phyloP scores from a whole-genome alignment of 2,888 invertebrate genomes.

The Cybosia mesomella region DNA sequence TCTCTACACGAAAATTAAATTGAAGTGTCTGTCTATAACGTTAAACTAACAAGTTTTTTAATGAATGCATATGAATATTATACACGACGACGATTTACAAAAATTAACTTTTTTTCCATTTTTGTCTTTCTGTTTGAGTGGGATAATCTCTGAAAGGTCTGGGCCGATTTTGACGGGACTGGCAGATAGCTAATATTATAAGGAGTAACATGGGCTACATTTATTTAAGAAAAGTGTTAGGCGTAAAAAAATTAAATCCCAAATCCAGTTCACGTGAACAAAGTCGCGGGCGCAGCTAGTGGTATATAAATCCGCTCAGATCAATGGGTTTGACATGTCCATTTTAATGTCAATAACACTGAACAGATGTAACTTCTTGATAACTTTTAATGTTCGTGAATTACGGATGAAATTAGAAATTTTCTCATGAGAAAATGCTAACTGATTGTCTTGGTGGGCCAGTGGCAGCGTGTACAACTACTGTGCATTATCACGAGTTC shows the following conservation, averaged over 20 bases:
- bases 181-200: too few relatives aligned
- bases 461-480: background rate
- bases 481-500: background rate
- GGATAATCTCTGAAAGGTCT: too few relatives aligned
- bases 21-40: background rate
- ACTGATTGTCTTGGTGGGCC: background rate
- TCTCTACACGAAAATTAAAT: background rate
- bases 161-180: too few relatives aligned
- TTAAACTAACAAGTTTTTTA: too few relatives aligned
- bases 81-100: too few relatives aligned
- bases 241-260: too few relatives aligned
- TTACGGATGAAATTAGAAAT: background rate
- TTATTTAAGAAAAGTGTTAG: too few relatives aligned
- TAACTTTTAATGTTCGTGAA: slow-evolving; percentile 1
- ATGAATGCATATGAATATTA: too few relatives aligned
- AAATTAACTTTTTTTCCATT: too few relatives aligned
- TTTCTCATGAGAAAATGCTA: background rate
- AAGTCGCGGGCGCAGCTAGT: background rate
- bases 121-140: too few relatives aligned
- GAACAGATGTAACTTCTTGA: slow-evolving; percentile 1
- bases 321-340: slow-evolving; percentile 1
- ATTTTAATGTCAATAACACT: background rate
- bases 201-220: too few relatives aligned
- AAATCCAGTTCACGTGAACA: background rate
- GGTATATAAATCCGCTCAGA: background rate